Percentiles rank a stretch among this genome's conserved stretches.
phyloP scores from a whole-genome alignment of 2,888 invertebrate species.

The Dendrolimus pini region DNA sequence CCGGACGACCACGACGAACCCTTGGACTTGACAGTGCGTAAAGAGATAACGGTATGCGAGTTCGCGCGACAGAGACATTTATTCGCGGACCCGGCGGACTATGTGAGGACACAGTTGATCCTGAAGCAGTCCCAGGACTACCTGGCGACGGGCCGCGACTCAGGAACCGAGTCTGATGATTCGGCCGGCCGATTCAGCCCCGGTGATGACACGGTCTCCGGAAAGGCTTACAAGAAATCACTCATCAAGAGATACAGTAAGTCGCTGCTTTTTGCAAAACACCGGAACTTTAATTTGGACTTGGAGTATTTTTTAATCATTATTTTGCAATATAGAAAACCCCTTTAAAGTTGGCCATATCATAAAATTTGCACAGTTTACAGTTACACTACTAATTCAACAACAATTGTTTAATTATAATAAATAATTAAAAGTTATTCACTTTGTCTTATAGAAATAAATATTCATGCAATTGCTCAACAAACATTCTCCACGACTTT shows the following conservation, averaged over 20 bases:
- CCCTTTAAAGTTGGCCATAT: no score
- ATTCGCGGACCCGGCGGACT: constrained; percentile 68
- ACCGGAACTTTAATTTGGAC: not conserved
- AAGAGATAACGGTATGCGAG: constrained; percentile 68
- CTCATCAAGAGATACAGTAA: constrained; percentile 96
- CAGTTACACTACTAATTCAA: no score
- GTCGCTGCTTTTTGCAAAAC: constrained; percentile 46
- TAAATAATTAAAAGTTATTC: no score
- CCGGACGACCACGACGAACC: constrained; percentile 75
- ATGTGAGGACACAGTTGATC: constrained; percentile 67
- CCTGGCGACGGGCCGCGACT: constrained; percentile 77
- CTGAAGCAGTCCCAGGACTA: constrained; percentile 68
- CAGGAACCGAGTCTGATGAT: constrained; percentile 89
- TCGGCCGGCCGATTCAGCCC: constrained; percentile 83
- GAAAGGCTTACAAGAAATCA: constrained; percentile 91
- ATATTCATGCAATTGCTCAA: no score
- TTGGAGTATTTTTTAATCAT: no score
- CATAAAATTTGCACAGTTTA: no score
- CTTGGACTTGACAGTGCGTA: constrained; percentile 84
- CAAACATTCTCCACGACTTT: no score
- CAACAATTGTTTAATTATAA: no score
- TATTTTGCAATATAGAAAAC: no score
- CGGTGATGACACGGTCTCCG: constrained; percentile 68
- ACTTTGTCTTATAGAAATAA: no score
- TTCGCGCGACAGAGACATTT: constrained; percentile 68